Percentiles rank a stretch among this genome's conserved stretches.
These are phyloP conservation scores for Cercopithecus mona DNA, from an alignment of 2,113 vertebrate genomes.

Conservation along the genomic window DNA sequence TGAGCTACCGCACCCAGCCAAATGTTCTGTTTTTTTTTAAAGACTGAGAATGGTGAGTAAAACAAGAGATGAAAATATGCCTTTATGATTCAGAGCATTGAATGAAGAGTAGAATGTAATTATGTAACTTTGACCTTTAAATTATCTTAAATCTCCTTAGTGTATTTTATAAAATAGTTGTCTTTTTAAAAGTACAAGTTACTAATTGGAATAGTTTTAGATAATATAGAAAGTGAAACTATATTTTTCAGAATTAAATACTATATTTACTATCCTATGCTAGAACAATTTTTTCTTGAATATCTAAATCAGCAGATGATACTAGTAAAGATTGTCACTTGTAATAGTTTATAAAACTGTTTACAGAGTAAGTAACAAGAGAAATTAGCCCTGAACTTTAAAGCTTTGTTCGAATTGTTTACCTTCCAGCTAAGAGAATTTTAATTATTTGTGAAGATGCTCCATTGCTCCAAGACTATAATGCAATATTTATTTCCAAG, in stretches of 20 bases:
- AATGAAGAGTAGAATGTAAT: not conserved
- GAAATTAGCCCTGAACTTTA: not conserved
- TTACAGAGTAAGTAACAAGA: not conserved
- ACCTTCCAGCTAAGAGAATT: not conserved
- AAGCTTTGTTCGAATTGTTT: not conserved
- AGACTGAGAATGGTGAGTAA: not conserved
- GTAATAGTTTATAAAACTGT: slow-evolving; percentile 17
- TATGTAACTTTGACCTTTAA: not conserved
- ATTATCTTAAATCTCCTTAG: not conserved
- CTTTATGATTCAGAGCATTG: not conserved
- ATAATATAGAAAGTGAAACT: not conserved
- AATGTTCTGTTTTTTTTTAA: not conserved
- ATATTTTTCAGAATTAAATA: slow-evolving; percentile 42
- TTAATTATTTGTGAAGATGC: not conserved
- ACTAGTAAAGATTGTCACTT: not conserved
- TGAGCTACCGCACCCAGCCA: no score
- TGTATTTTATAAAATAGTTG: not conserved
- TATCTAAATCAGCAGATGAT: slow-evolving; percentile 7
- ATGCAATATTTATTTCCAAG: not conserved
- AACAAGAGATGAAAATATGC: not conserved
- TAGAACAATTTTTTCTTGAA: not conserved
- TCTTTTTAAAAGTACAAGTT: not conserved
- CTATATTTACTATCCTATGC: not conserved
- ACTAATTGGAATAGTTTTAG: not conserved
- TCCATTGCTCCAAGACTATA: not conserved